These are phyloP conservation scores for Vireo griseus DNA, from an alignment of 2,797 vertebrate species.

Conservation along the genomic window DNA sequence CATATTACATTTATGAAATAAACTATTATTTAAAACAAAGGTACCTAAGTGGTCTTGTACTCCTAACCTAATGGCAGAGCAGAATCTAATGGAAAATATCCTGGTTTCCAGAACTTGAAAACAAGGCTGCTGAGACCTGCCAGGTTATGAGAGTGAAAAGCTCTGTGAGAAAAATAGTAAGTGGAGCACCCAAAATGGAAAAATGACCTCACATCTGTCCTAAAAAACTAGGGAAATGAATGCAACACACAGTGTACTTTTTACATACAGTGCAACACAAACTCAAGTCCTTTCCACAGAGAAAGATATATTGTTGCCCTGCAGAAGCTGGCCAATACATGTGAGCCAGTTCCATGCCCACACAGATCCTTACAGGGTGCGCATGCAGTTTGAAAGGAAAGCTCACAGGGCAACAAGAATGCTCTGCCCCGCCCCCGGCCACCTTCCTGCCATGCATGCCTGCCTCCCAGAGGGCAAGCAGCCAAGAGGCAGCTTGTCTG, in stretches of 20 bases:
- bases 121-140: not conserved
- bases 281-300: not conserved
- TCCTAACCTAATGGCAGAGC: not conserved
- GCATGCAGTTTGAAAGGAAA: not conserved
- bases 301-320: not conserved
- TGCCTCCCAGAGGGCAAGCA: not conserved
- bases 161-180: not conserved
- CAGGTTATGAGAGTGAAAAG: not conserved
- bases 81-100: not conserved
- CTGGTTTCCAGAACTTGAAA: not conserved
- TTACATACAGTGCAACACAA: not conserved
- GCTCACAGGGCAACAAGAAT: fast-evolving
- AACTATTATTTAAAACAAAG: slow-evolving; percentile 21
- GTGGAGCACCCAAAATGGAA: not conserved
- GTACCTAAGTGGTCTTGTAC: not conserved
- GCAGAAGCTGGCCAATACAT: not conserved
- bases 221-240: not conserved
- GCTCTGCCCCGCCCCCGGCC: not conserved
- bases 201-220: not conserved
- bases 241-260: not conserved
- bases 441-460: not conserved
- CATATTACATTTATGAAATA: not conserved
- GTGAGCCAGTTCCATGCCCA: not conserved
- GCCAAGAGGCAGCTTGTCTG: slow-evolving; percentile 37
- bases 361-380: fast-evolving